Conservation (phyloP, 1,140 invertebrate genomes). For the Aphidius ervi region DNA sequence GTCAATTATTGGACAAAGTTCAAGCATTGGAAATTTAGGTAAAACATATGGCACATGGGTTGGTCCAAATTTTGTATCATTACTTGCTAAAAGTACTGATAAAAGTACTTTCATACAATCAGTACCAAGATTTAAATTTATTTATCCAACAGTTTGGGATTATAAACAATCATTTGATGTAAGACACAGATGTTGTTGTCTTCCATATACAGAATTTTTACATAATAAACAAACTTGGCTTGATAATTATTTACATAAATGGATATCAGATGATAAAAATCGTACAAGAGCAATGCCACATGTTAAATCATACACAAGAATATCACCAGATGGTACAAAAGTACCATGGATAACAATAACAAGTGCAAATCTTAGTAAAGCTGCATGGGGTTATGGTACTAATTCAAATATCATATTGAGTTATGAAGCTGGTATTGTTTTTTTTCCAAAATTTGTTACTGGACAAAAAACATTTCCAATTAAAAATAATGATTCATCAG, state of each 20-base stretch:
- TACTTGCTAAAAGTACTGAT: constrained; percentile 55
- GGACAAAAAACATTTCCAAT: constrained; percentile 31
- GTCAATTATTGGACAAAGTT: constrained; percentile 78
- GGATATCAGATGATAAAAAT: constrained; percentile 67
- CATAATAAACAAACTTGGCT: too few species aligned
- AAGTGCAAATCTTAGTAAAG: constrained; percentile 92
- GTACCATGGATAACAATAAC: constrained; percentile 82
- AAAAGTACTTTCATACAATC: constrained; percentile 41
- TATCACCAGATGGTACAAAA: constrained; percentile 61
- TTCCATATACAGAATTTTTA: too few species aligned
- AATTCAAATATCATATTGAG: constrained; percentile 56
- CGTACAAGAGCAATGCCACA: constrained; percentile 85
- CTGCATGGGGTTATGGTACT: constrained; percentile 81
- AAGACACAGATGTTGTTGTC: constrained; percentile 75
- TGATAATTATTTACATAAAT: constrained; percentile 55
- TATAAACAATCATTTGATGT: constrained; percentile 81
- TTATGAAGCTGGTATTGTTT: constrained; percentile 89
- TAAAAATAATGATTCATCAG: too few species aligned
- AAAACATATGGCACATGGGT: constrained; percentile 68
- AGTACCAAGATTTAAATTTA: constrained; percentile 52
- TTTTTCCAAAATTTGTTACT: constrained; percentile 81
- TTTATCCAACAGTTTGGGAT: constrained; percentile 75
- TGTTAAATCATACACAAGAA: constrained; percentile 84
- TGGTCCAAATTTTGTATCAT: constrained; percentile 60
- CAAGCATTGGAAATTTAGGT: constrained; percentile 85